Base-by-base conservation (phyloP, 2,888 invertebrate genomes). In the Caenorhabditis sp. region DNA sequence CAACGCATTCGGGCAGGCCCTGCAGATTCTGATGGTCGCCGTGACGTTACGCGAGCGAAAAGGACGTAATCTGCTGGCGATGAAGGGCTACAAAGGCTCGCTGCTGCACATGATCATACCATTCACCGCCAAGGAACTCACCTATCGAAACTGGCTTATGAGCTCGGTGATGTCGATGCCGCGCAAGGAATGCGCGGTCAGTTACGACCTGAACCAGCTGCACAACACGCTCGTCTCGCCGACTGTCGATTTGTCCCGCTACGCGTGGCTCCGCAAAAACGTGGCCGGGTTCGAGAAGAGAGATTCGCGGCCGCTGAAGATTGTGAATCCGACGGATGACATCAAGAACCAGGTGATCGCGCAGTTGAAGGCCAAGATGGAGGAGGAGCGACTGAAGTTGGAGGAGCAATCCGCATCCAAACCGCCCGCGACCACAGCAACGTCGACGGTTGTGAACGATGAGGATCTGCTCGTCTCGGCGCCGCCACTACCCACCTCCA, bases 1-100 rank as follows among this genome's bases (percentile, higher is more conserved):
- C 90, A 93, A 94, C 91, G 95, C 97, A 76, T 99, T 98, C 91
- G 96, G 96, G 91, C 95, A 95, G 92, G 98, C 98, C 75, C 97
- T 94, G 95, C 86, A 76, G 26, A 62, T 77, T 8, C 20, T 77
- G 15, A 41, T 61, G n/a, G 72, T 72, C 7, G 66, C 77, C 0
- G 52, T 77, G 13, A 77, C 77, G 2, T 24, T 77, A 15, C 55
- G 77, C 17, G 77, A 77, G 17, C 53, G 77, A 4, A 61, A 53
- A 45, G 66, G 62, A 7, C n/a, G 24, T 4, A 58, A 50, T 35
- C 59, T 50, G 20, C n/a, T 53, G 24, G 13, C 43, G 17, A 43
- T 52, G 13, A 63, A 50, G 30, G 53, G 58, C 13, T 82, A 80
- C 58, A 55, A 45, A 20, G 82, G 82, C 11, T 78, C 68, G 17